Evolutionary conservation across 1,140 invertebrate species (phyloP), one percentile per base, ranked within the genome.

Genomic region (Philopotamus ludificatus): DNA sequence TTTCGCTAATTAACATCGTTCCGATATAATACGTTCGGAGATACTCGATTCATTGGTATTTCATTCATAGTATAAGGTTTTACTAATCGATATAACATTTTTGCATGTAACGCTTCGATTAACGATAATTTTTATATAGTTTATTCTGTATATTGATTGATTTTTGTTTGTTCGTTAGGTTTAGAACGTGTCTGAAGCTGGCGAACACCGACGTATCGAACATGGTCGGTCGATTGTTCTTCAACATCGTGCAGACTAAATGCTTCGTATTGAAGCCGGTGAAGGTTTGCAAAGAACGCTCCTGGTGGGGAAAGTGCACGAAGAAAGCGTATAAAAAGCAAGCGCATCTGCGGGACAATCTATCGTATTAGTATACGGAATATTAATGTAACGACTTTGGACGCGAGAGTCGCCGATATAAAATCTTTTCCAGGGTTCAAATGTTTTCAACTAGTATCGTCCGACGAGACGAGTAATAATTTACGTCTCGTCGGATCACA

Each of bases 151-250:
- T n/a, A n/a, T n/a, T n/a, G n/a, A n/a, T n/a, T n/a, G n/a, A n/a
- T n/a, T n/a, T n/a, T n/a, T n/a, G n/a, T n/a, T n/a, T n/a, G n/a
- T 16, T 70, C 84, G 85, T 18, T 83, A 96, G 95, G 72, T 97
- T 97, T 75, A 87, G 93, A 53, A 87, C 92, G 1, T 98, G 95
- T 73, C 79, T 98, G 62, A 95, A 95, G 74, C 86, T 92, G 78
- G 88, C 92, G 0, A 85, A 87, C 63, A 91, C 92, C 0, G 87
- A 88, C 2, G 86, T 92, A 0, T 89, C 94, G 0, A 93, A 94
- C 73, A 85, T 96, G 65, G 92, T 97, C 34, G 94, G 95, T 1
- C 92, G 92, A 73, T 81, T 97, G 4, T 97, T 95, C 80, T 98
- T 98, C 82, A 95, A 97, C 75, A 83, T 96, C 0, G 87, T 97